Evolutionary conservation across 2,797 vertebrate species (phyloP).

Genomic region (Myripristis murdjan): DNA sequence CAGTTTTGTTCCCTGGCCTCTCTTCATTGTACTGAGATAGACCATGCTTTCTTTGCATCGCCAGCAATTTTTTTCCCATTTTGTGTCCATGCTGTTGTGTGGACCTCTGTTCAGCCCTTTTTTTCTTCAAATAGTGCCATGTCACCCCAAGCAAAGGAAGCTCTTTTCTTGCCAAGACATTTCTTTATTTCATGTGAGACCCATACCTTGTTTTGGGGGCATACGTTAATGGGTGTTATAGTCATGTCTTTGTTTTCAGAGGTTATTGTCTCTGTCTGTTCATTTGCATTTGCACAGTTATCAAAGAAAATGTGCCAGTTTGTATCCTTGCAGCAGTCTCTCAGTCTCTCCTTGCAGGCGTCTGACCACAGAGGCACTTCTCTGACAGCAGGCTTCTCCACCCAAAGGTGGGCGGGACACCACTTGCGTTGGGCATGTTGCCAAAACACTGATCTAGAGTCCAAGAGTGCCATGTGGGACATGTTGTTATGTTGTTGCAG

Average conservation of each 20-base stretch:
- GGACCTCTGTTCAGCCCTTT: background rate
- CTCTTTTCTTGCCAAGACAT: background rate
- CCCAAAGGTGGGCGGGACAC: too few species aligned
- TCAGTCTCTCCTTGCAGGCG: background rate
- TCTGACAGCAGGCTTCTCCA: background rate
- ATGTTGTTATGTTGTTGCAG: background rate
- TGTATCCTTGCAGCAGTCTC: background rate
- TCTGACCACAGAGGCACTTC: background rate
- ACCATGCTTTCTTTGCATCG: slow-evolving; percentile 4
- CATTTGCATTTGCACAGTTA: slow-evolving; percentile 11
- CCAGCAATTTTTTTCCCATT: background rate
- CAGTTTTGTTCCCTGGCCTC: background rate
- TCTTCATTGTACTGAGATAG: background rate
- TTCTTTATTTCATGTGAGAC: background rate
- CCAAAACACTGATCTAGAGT: background rate
- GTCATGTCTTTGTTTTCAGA: slow-evolving; percentile 7
- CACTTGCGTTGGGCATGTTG: too few species aligned
- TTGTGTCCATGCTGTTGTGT: background rate
- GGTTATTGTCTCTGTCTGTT: slow-evolving; percentile 3
- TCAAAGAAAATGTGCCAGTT: slow-evolving; percentile 11
- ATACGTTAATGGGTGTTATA: background rate
- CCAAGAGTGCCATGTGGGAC: background rate
- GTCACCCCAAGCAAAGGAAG: background rate
- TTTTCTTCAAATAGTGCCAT: background rate
- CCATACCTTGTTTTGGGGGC: slow-evolving; percentile 7